phyloP scores from a whole-genome alignment of 2,888 invertebrate species.

The Clostera curtula region DNA sequence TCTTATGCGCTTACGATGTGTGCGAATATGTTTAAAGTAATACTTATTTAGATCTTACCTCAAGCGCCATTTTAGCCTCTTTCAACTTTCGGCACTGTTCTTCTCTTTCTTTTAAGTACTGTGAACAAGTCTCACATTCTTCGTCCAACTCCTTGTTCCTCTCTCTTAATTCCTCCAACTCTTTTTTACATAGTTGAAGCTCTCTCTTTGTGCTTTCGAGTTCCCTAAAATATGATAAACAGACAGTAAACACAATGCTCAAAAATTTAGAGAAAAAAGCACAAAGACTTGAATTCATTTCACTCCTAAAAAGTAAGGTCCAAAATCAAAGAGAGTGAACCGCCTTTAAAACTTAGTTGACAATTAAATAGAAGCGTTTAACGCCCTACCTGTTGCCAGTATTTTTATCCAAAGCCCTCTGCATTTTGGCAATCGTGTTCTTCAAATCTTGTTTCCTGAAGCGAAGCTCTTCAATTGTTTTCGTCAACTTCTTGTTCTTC shows the following conservation, averaged over 20 bases:
- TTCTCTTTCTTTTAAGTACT: conserved; percentile 47
- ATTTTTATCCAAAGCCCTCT: conserved; percentile 41
- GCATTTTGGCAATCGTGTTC: conserved; percentile 44
- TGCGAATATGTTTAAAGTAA: too few species aligned
- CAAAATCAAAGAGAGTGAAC: too few species aligned
- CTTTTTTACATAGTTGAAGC: conserved; percentile 38
- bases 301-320: too few species aligned
- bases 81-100: conserved; percentile 42
- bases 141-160: conserved; percentile 57
- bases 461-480: conserved; percentile 59
- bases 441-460: conserved; percentile 65
- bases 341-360: too few species aligned
- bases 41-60: conserved; percentile 30
- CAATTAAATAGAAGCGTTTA: too few species aligned
- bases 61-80: conserved; percentile 38
- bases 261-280: background rate
- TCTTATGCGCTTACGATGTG: too few species aligned
- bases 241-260: background rate
- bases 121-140: conserved; percentile 61
- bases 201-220: conserved; percentile 46
- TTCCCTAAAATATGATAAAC: conserved; percentile 35
- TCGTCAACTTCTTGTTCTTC: conserved; percentile 58
- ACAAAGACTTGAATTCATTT: too few species aligned
- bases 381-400: conserved; percentile 10
- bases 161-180: conserved; percentile 36